Base-by-base conservation (phyloP, 2,888 invertebrate genomes). In the Pogonocherus hispidulus region DNA sequence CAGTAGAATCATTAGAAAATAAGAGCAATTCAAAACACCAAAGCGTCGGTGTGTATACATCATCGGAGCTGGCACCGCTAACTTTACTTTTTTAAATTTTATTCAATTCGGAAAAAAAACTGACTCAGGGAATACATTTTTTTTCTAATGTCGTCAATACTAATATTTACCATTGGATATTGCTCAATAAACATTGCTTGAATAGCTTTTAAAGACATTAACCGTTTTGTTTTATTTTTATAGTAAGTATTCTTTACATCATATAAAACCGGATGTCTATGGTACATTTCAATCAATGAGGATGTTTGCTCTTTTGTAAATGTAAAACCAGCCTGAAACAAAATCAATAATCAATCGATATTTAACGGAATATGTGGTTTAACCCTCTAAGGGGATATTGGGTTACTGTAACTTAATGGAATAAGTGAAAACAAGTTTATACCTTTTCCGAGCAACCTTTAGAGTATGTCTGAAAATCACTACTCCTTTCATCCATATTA, bases 11-110 rank as follows among this genome's bases (percentile, higher is more conserved):
- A 22, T 14, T n/a, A n/a, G 11, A 22, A 57, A 57, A 57, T 20
- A 5, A 8, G 3, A 57, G n/a, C 11, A 22, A 9, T 3, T 57
- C 57, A 22, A 11, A 57, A 22, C 57, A 57, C 57, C 46, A 57
- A 11, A 57, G 11, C 18, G 35, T 57, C 3, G 57, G 19, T 19
- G 4, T 44, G 22, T 57, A 57, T 18, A 57, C 22, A 11, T 44
- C 41, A 44, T 57, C 44, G 14, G 44, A 9, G 14, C 37, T 8
- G 1, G 18, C 8, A 11, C 57, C 57, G 3, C 20, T 20, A 14
- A 23, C 20, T n/a, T 57, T 11, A 3, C 46, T 57, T 63, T 66
- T 19, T 37, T 44, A 44, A 37, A 41, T 57, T 44, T 57, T 57
- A 9, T 37, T 41, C 14, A 37, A 19, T 20, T 57, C 57, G 11